A percentile compares a stretch with the other conserved stretches of the same genome.
Conservation (phyloP, 2,113 vertebrate genomes). For the Microtus pennsylvanicus region DNA sequence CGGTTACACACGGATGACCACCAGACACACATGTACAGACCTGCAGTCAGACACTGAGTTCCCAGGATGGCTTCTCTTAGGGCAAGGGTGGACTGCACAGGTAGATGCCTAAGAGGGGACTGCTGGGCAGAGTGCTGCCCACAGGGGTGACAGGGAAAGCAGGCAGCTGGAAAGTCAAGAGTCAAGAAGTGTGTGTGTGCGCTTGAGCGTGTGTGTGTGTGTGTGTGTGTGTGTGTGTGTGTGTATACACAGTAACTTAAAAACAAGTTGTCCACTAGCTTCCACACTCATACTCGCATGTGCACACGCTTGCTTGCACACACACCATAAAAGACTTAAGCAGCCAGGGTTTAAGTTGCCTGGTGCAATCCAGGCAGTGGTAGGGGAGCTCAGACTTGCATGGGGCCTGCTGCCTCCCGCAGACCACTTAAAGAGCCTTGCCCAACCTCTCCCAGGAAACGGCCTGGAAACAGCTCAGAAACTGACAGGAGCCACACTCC, state of each 20-base stretch:
- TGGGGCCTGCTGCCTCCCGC: background rate
- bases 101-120: accelerated
- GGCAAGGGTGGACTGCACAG: background rate
- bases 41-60: background rate
- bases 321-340: background rate
- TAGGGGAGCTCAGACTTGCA: background rate
- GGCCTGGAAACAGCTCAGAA: background rate
- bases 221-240: background rate
- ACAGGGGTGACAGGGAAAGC: background rate
- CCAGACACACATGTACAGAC: background rate
- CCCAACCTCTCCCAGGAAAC: background rate
- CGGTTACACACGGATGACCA: background rate
- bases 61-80: background rate
- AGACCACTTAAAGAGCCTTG: background rate
- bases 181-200: background rate
- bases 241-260: background rate
- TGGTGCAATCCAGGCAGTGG: background rate
- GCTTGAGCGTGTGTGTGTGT: background rate
- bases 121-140: background rate
- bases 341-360: background rate
- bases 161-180: background rate
- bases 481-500: background rate
- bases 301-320: background rate
- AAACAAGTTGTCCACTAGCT: background rate
- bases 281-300: background rate